phyloP scores from a whole-genome alignment of 2,113 vertebrate species.

The Morone saxatilis region DNA sequence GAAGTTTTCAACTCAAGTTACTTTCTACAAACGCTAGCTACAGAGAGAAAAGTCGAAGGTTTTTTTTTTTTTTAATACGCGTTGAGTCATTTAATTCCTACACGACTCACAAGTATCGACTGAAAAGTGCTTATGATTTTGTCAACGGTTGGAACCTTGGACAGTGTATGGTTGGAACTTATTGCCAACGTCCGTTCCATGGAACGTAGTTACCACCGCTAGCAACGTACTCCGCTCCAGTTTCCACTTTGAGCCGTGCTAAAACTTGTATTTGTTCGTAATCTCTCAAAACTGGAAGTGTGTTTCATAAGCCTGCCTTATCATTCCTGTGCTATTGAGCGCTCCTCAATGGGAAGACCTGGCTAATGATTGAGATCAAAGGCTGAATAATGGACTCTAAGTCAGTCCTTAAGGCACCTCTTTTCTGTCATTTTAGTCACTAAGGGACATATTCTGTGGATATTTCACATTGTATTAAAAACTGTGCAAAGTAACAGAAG shows the following conservation, averaged over 20 bases:
- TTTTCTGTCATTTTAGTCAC: no score
- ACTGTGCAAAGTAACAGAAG: no score
- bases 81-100: neutral
- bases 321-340: slow-evolving; percentile 12
- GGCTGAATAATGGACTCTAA: neutral
- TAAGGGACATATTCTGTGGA: no score
- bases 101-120: accelerated
- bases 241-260: neutral
- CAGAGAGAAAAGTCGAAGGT: neutral
- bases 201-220: neutral
- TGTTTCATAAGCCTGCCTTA: neutral
- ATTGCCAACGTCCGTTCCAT: neutral
- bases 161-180: no score
- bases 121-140: neutral
- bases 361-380: slow-evolving; percentile 14
- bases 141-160: neutral
- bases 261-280: neutral
- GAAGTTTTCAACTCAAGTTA: slow-evolving; percentile 35
- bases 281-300: neutral
- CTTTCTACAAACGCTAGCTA: neutral
- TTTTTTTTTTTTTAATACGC: neutral
- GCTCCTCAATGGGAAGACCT: neutral
- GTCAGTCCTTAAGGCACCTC: no score
- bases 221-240: neutral
- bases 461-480: no score